phyloP scores from a whole-genome alignment of 2,797 vertebrate species.

The Paramormyrops hopkinsi region DNA sequence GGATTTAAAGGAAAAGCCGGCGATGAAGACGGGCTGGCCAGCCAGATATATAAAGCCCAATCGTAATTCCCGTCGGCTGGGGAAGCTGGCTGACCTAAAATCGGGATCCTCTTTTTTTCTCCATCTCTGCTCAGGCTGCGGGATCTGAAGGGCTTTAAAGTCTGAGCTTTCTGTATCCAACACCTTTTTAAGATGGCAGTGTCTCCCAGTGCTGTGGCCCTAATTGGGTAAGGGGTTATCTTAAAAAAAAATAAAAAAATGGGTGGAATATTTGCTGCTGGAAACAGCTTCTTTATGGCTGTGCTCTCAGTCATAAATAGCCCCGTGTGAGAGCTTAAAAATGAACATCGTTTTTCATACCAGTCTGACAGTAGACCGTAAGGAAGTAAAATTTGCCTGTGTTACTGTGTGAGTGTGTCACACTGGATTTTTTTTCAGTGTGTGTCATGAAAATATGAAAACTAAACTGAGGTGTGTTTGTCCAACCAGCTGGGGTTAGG shows the following conservation, averaged over 20 bases:
- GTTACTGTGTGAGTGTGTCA: constrained; percentile 12
- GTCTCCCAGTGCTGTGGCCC: neutral
- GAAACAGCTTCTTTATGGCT: neutral
- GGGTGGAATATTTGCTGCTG: neutral
- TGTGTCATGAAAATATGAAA: neutral
- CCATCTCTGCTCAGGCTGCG: neutral
- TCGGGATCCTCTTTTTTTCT: neutral
- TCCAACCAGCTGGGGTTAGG: neutral
- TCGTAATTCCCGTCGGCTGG: constrained; percentile 22
- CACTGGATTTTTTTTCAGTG: constrained; percentile 14
- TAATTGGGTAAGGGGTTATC: neutral
- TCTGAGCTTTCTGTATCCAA: neutral
- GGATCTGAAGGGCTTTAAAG: constrained; percentile 11
- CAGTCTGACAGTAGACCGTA: constrained; percentile 1
- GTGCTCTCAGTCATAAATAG: neutral
- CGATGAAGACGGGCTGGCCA: constrained; percentile 9
- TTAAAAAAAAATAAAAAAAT: neutral
- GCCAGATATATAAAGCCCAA: constrained; percentile 23
- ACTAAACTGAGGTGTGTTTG: neutral
- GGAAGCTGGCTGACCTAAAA: constrained; percentile 20
- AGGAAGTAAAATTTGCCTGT: neutral
- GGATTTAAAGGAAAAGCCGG: constrained; percentile 35
- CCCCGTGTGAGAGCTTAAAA: neutral
- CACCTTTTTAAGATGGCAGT: neutral
- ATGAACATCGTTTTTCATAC: neutral